Base-by-base conservation (phyloP, 2,797 vertebrate genomes). In the Pachyuromys duprasi region DNA sequence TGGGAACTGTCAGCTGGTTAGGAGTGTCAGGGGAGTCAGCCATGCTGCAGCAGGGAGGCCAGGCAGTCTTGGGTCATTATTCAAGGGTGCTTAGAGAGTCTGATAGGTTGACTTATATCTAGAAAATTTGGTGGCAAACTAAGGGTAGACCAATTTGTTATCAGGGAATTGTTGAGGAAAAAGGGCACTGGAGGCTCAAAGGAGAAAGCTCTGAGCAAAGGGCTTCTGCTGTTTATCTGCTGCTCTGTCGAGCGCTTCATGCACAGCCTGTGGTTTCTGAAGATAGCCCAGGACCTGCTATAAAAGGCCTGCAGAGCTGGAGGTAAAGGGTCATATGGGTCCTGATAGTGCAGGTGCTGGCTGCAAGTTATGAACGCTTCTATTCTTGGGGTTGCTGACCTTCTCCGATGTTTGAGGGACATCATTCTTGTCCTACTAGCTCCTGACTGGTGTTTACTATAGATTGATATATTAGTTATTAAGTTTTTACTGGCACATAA, bases 401-500 rank as follows among this genome's bases (percentile, higher is more conserved):
- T 94, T 93, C 49, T 11, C 45, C 33, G 42, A 49, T 80, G 65
- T 49, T 89, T 65, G 31, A 92, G 89, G 49, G 55, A 60, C 42
- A 97, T 89, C 13, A 45, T 92, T 96, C 49, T 92, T 91, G 95
- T 91, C 92, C 36, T 20, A 1, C 69, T 87, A 84, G 62, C 75
- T 86, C 94, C 94, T 42, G 69, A 81, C 84, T 67, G 62, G 60
- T 95, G 80, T 96, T 98, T 97, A 96, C 67, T 60, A 33, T 81
- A 81, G 80, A 95, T n/a, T 96, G 96, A 97, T 96, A 81, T 92
- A 96, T 97, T 96, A 89, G 90, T 96, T 95, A 98, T 96, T 97
- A 95, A 96, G 94, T 74, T 95, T 97, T 97, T 96, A 96, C 87
- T 89, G 95, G 94, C 95, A 96, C 90, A 96, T 97, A 92, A 97